A percentile compares a stretch with the other conserved stretches of the same genome.
Evolutionary conservation across 2,888 invertebrate genomes (phyloP).

Genomic region (Xanthia togata): DNA sequence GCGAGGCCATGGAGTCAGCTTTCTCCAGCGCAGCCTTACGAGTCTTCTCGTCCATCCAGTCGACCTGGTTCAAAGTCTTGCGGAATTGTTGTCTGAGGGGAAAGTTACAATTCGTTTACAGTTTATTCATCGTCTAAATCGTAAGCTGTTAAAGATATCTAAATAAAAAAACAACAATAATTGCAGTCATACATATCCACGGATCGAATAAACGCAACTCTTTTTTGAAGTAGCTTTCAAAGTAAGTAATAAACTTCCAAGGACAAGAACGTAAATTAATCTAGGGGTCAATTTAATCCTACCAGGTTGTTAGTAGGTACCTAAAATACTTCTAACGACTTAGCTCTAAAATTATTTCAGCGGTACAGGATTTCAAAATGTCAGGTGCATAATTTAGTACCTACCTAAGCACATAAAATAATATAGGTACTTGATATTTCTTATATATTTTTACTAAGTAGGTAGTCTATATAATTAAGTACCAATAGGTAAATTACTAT

Average conservation of each 20-base stretch:
- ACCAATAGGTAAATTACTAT: background rate
- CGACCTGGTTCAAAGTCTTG: constrained; percentile 94
- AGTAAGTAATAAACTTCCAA: background rate
- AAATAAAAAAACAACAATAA: background rate
- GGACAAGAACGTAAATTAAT: background rate
- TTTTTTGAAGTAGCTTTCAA: background rate
- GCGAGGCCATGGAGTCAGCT: constrained; percentile 95
- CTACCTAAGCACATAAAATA: background rate
- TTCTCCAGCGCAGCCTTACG: constrained; percentile 94
- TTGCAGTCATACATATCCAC: background rate
- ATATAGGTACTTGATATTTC: no score
- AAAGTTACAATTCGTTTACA: background rate
- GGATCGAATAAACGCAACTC: background rate
- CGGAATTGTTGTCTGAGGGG: constrained; percentile 92
- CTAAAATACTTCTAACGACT: background rate
- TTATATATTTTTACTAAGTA: no score
- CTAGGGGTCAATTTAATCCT: constrained; percentile 2
- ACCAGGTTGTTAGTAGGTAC: background rate
- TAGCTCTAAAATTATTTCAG: background rate
- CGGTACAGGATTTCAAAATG: background rate
- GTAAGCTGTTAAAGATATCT: background rate
- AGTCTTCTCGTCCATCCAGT: constrained; percentile 98
- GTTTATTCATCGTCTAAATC: background rate
- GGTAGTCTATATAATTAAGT: background rate
- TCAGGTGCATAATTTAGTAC: background rate